phyloP scores from a whole-genome alignment of 2,888 invertebrate species.

The Drosophila paracracens region DNA sequence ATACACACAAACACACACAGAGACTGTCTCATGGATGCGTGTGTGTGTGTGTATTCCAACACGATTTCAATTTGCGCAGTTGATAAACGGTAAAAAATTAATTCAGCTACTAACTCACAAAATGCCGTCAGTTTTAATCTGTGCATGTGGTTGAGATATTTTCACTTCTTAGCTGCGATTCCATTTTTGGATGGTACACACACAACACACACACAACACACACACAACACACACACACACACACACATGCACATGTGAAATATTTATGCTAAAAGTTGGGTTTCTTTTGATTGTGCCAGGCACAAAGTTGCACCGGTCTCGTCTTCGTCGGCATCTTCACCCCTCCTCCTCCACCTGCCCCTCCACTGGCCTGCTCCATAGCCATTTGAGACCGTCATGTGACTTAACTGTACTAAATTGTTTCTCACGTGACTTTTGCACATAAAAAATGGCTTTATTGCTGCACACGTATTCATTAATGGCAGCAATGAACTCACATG shows the following conservation, averaged over 20 bases:
- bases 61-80: conserved; percentile 75
- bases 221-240: neutral
- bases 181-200: conserved; percentile 15
- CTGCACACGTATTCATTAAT: conserved; percentile 81
- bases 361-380: neutral
- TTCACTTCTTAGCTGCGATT: conserved; percentile 68
- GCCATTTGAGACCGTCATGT: conserved; percentile 17
- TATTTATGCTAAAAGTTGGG: conserved; percentile 69
- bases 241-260: conserved; percentile 19
- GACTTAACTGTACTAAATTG: conserved; percentile 77
- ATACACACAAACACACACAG: conserved; percentile 21
- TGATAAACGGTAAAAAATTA: conserved; percentile 76
- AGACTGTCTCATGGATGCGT: neutral
- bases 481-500: conserved; percentile 80
- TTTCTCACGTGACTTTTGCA: conserved; percentile 78
- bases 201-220: conserved; percentile 4
- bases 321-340: conserved; percentile 18
- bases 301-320: conserved; percentile 65
- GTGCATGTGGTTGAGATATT: conserved; percentile 48
- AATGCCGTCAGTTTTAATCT: conserved; percentile 54
- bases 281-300: conserved; percentile 76
- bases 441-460: conserved; percentile 80
- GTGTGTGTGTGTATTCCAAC: conserved; percentile 11
- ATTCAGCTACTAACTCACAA: conserved; percentile 59
- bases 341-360: neutral